A percentile compares a stretch with the other conserved stretches of the same genome.
phyloP scores from a whole-genome alignment of 30 jellyfish, hydroid and myxozoan species.

The Haliclystus octoradiatus region DNA sequence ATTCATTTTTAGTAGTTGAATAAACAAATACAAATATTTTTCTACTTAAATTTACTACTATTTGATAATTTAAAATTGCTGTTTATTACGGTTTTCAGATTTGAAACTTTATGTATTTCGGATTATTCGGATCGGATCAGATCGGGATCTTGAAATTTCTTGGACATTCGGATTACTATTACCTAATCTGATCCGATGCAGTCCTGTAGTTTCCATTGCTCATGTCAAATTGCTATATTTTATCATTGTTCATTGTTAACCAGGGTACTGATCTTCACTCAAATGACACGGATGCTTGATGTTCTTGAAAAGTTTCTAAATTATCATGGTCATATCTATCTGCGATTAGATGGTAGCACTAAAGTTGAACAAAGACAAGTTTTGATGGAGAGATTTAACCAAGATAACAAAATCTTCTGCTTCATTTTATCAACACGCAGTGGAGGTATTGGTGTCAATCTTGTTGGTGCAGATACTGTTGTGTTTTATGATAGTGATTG shows the following conservation, averaged over 20 bases:
- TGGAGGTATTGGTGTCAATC: constrained; percentile 91
- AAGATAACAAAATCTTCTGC: constrained; percentile 69
- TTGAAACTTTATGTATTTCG: too few relatives aligned
- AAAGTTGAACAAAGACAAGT: constrained; percentile 97
- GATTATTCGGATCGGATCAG: too few relatives aligned
- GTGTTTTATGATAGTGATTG: constrained; percentile 90
- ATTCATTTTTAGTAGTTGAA: too few relatives aligned
- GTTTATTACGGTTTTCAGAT: too few relatives aligned
- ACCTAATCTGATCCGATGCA: too few relatives aligned
- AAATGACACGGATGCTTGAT: constrained; percentile 91
- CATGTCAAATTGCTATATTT: neutral
- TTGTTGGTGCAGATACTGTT: constrained; percentile 95
- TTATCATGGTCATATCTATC: constrained; percentile 83
- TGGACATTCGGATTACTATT: too few relatives aligned
- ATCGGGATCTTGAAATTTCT: too few relatives aligned
- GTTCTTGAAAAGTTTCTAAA: constrained; percentile 75
- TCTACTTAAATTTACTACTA: too few relatives aligned
- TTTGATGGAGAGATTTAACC: constrained; percentile 90
- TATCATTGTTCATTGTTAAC: neutral
- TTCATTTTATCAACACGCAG: constrained; percentile 90
- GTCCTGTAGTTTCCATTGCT: too few relatives aligned
- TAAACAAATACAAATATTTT: too few relatives aligned
- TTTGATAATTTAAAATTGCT: too few relatives aligned
- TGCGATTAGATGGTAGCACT: constrained; percentile 87
- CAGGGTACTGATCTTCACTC: constrained; percentile 85